These are phyloP conservation scores for Ommatoiulus sabulosus DNA, from an alignment of 2,888 invertebrate genomes.

Conservation along the genomic window DNA sequence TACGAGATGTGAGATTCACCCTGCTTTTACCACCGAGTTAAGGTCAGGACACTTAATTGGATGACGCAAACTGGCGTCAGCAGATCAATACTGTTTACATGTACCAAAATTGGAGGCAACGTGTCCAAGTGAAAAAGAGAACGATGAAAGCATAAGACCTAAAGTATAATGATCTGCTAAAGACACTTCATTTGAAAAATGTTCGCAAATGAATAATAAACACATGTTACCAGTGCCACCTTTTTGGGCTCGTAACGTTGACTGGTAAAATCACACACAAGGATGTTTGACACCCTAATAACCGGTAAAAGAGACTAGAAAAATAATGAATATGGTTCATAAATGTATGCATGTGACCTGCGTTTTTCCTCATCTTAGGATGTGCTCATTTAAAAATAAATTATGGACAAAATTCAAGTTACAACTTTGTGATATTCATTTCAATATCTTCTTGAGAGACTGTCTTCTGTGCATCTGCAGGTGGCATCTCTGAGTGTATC, in stretches of 20 bases:
- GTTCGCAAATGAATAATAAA: neutral
- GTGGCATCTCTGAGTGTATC: neutral
- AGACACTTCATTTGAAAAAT: no score
- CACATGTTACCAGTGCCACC: neutral
- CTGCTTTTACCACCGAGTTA: no score
- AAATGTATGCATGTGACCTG: neutral
- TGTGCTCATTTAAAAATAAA: neutral
- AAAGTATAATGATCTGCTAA: no score
- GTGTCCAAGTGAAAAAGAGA: neutral
- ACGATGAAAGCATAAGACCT: neutral
- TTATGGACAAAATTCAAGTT: neutral
- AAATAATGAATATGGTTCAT: neutral
- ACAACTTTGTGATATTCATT: conserved; percentile 24
- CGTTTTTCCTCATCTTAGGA: neutral
- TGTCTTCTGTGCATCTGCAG: neutral
- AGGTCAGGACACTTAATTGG: no score
- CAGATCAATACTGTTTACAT: neutral
- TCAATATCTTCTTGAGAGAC: neutral
- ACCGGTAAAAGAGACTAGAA: neutral
- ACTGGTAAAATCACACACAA: neutral
- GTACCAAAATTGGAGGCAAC: neutral
- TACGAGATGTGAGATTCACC: no score
- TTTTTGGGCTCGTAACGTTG: neutral
- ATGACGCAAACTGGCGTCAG: neutral
- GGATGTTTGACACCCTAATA: neutral